A percentile compares a stretch with the other conserved stretches of the same genome.
Evolutionary conservation across 2,113 vertebrate species (phyloP).

Genomic region (Perca schrenkii): DNA sequence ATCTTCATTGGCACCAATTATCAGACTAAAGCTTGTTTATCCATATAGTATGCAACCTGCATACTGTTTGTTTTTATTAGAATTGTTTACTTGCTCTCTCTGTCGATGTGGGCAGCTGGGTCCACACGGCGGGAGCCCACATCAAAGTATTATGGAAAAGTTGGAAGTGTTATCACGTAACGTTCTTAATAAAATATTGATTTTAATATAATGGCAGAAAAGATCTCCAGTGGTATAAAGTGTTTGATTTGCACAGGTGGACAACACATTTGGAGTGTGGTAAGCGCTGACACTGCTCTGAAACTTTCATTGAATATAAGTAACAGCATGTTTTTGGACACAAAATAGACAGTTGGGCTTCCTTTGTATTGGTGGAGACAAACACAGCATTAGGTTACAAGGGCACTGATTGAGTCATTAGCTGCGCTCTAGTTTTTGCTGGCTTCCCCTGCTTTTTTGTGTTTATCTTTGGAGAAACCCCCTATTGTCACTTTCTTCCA

Average conservation of each 20-base stretch:
- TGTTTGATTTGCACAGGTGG: slow-evolving; percentile 11
- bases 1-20: background rate
- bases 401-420: background rate
- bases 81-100: slow-evolving; percentile 12
- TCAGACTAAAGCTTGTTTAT: background rate
- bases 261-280: background rate
- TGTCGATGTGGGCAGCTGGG: slow-evolving; percentile 33
- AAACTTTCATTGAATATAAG: background rate
- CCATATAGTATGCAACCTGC: slow-evolving; percentile 15
- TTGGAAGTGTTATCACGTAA: too few relatives aligned
- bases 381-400: background rate
- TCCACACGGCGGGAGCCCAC: background rate
- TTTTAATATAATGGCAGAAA: slow-evolving; percentile 4
- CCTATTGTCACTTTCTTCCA: background rate
- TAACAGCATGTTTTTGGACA: slow-evolving; percentile 3
- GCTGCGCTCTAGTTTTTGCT: slow-evolving; percentile 4
- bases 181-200: slow-evolving; percentile 1
- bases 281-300: background rate
- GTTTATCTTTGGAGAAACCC: background rate
- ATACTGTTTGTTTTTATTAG: slow-evolving; percentile 35
- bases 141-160: slow-evolving; percentile 13
- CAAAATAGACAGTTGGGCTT: background rate
- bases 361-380: background rate
- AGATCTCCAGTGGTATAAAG: slow-evolving; percentile 1
- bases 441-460: background rate